Evolutionary conservation across 2,797 vertebrate genomes (phyloP), one percentile per base, ranked within the genome.

Genomic region (Anguilla obscura): DNA sequence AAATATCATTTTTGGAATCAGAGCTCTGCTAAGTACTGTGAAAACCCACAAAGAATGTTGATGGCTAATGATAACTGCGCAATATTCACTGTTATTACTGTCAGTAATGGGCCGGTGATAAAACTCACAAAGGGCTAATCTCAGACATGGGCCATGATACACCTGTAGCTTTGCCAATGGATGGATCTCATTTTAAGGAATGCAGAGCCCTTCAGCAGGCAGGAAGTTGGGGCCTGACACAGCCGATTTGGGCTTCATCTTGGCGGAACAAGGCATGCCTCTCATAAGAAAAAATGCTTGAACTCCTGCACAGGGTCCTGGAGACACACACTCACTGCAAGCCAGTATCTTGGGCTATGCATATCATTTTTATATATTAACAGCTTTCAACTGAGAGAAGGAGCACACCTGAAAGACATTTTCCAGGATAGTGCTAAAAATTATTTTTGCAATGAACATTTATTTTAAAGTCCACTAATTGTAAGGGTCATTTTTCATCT

Each of bases 221-320:
- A 85, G 84, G 84, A 85, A 56, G 52, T 84, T 30, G 4, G n/a
- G 40, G 48, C 24, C 18, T 14, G 54, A 24, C 16, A 3, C 33
- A 56, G 83, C 79, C 16, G 48, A 84, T 84, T 84, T 84, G 36
- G 36, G 83, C 54, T 84, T 84, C n/a, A 30, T 56, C 52, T 8
- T 54, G 14, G 82, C 21, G 24, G 82, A 16, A 48, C 36, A 45
- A 80, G 33, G 21, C 50, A 12, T 84, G 48, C 82, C 45, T 50
- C 50, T 14, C 52, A 24, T 45, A 45, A 84, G 14, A 52, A 84
- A 48, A 56, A 0, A 30, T 16, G 36, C 36, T 40, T 85, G 10
- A 63, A 85, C 56, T 60, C 54, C 36, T 16, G 21, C 36, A 45
- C 36, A 48, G 40, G 36, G 76, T 58, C 56, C 12, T 50, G 79